A percentile compares a stretch with the other conserved stretches of the same genome.
phyloP scores from a whole-genome alignment of 2,113 vertebrate species.

The Pica pica region DNA sequence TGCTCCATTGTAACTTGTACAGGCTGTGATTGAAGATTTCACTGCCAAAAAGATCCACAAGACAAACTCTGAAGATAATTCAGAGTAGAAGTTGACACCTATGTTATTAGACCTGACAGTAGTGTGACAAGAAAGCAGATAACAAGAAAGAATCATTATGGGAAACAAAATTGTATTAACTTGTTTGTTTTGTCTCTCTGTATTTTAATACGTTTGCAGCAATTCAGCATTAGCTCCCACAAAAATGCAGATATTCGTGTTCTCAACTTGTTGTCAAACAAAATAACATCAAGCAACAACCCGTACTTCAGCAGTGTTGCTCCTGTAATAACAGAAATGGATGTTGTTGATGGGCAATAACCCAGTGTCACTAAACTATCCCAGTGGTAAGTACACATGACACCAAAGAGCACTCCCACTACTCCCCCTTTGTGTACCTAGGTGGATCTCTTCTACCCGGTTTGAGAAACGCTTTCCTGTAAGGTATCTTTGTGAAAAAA shows the following conservation, averaged over 20 bases:
- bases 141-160: not conserved
- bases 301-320: not conserved
- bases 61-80: not conserved
- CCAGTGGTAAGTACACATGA: fast-evolving
- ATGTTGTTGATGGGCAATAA: not conserved
- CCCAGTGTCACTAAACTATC: not conserved
- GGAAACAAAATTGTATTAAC: not conserved
- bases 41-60: not conserved
- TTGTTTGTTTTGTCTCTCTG: conserved; percentile 18
- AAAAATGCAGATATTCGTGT: not conserved
- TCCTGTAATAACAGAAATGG: not conserved
- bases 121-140: conserved; percentile 4
- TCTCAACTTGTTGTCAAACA: conserved; percentile 14
- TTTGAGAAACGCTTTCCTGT: not conserved
- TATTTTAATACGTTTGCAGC: not conserved
- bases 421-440: not conserved
- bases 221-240: not conserved
- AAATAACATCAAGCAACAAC: not conserved
- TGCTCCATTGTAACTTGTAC: conserved; percentile 23
- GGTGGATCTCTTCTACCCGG: not conserved
- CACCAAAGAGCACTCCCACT: not conserved
- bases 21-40: conserved; percentile 40
- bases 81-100: not conserved
- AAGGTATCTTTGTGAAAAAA: not conserved
- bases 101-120: conserved; percentile 40